A percentile compares a stretch with the other conserved stretches of the same genome.
Evolutionary conservation across 2,113 vertebrate genomes (phyloP).

Genomic region (Datnioides undecimradiatus): DNA sequence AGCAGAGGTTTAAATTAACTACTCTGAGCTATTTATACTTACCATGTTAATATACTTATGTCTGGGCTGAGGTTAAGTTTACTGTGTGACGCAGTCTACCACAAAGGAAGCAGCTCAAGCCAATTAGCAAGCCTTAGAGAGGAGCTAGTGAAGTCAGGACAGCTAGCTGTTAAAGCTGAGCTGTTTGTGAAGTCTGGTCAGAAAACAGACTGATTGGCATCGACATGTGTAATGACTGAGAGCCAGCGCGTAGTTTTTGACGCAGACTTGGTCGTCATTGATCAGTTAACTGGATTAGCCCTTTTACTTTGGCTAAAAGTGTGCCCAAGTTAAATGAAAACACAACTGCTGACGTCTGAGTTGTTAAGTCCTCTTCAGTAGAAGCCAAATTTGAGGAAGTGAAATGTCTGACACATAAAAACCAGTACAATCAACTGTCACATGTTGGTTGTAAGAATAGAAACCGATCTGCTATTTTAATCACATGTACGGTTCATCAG

Average conservation of each 20-base stretch:
- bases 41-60: conserved; percentile 77
- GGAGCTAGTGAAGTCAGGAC: conserved; percentile 41
- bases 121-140: conserved; percentile 65
- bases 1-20: conserved; percentile 72
- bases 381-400: conserved; percentile 33
- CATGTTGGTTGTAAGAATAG: conserved; percentile 26
- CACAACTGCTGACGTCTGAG: not conserved
- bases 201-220: not conserved
- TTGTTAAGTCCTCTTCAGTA: not conserved
- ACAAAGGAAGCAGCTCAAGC: conserved; percentile 71
- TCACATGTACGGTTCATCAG: not conserved
- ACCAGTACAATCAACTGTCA: conserved; percentile 9
- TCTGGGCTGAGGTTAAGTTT: conserved; percentile 70
- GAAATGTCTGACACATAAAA: conserved; percentile 28
- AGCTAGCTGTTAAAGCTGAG: conserved; percentile 25
- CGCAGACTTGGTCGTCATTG: not conserved
- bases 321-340: not conserved
- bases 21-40: conserved; percentile 76
- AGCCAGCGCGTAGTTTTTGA: conserved; percentile 24
- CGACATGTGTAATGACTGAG: conserved; percentile 7
- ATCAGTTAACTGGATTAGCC: conserved; percentile 34
- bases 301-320: not conserved
- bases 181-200: conserved; percentile 16
- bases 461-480: conserved; percentile 11
- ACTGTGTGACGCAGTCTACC: conserved; percentile 71